These are phyloP conservation scores for Atrichornis clamosus DNA, from an alignment of 2,113 vertebrate genomes.

Conservation along the genomic window DNA sequence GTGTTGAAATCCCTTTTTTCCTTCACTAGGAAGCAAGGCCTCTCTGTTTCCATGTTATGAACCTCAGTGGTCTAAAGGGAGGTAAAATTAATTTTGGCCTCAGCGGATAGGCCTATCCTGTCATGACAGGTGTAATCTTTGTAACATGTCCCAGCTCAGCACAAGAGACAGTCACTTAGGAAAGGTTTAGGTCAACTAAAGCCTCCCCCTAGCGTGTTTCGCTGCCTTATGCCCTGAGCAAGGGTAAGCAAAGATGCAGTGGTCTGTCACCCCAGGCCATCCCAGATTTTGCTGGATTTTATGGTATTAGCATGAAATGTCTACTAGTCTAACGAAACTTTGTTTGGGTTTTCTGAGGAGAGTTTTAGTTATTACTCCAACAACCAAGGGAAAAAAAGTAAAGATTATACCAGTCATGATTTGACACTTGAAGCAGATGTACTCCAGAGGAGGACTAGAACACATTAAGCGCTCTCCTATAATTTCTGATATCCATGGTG, in stretches of 20 bases:
- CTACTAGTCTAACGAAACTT: background rate
- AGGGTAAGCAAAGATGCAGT: background rate
- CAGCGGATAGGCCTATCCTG: background rate
- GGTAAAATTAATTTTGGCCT: background rate
- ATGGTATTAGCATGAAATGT: background rate
- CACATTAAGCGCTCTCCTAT: conserved; percentile 50
- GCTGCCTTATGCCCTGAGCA: background rate
- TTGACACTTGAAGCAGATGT: conserved; percentile 57
- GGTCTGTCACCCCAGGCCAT: background rate
- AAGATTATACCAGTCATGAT: conserved; percentile 45
- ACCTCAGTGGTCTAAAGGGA: background rate
- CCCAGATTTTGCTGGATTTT: background rate
- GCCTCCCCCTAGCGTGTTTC: background rate
- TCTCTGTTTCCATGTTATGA: background rate
- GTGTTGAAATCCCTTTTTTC: background rate
- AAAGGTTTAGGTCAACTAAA: background rate
- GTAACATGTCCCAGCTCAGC: background rate
- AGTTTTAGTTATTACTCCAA: conserved; percentile 17
- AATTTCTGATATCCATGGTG: conserved; percentile 61
- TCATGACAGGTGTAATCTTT: background rate
- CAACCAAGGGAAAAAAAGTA: background rate
- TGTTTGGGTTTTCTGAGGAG: conserved; percentile 34
- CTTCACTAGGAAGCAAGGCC: background rate
- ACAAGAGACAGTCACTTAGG: background rate
- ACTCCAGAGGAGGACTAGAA: conserved; percentile 45